Conservation (phyloP, 2,888 invertebrate species). For the Drosophila anomelani region DNA sequence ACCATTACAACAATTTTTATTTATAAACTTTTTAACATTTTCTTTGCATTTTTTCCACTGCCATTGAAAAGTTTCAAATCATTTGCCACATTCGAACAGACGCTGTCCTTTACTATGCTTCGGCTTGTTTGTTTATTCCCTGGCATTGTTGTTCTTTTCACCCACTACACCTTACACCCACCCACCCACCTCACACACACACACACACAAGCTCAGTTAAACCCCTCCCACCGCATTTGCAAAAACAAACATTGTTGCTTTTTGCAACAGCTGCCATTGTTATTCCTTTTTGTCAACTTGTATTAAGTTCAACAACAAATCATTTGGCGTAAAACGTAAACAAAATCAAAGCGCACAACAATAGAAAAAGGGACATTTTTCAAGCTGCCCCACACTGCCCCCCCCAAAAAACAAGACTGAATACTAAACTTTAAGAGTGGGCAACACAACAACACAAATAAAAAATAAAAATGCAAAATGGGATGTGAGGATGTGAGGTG, state of each 20-base stretch:
- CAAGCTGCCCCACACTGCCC: constrained; percentile 15
- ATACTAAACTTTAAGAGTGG: constrained; percentile 22
- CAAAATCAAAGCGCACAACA: constrained; percentile 66
- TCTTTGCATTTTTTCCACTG: background rate
- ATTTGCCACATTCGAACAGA: constrained; percentile 54
- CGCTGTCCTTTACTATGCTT: constrained; percentile 45
- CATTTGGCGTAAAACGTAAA: constrained; percentile 74
- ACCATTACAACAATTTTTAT: background rate
- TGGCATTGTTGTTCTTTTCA: constrained; percentile 55
- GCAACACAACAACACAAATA: constrained; percentile 7
- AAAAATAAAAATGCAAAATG: constrained; percentile 39
- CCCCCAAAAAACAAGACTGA: background rate
- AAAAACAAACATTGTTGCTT: constrained; percentile 63
- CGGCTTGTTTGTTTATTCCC: constrained; percentile 63
- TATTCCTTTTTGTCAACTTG: constrained; percentile 72
- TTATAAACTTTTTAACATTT: background rate
- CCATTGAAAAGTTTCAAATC: constrained; percentile 51
- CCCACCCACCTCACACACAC: constrained; percentile 8
- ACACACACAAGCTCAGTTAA: background rate
- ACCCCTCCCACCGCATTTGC: constrained; percentile 9
- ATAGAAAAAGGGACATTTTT: constrained; percentile 57
- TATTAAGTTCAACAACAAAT: constrained; percentile 79
- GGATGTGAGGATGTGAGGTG: constrained; percentile 9
- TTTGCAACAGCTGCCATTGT: constrained; percentile 76
- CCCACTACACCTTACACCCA: background rate